phyloP scores from a whole-genome alignment of 2,888 invertebrate genomes.

The Meganola albula region DNA sequence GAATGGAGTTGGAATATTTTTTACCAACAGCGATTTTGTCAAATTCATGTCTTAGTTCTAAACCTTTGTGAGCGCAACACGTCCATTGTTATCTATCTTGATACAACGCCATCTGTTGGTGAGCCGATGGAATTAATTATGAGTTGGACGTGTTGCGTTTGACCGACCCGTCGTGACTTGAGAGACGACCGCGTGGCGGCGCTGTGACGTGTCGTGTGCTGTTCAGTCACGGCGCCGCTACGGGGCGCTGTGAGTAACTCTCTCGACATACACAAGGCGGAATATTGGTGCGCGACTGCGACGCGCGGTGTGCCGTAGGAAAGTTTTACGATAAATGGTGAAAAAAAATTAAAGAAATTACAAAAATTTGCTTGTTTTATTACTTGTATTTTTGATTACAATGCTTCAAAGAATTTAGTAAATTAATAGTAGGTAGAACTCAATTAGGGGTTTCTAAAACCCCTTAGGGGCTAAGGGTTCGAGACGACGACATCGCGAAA shows the following conservation, averaged over 20 bases:
- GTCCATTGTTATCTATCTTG: constrained; percentile 18
- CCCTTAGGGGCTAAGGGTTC: no score
- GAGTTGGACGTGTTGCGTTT: constrained; percentile 29
- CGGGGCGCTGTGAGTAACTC: constrained; percentile 15
- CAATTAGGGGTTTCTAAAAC: no score
- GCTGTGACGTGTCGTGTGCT: constrained; percentile 2
- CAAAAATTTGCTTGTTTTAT: constrained; percentile 44
- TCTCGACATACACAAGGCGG: constrained; percentile 73
- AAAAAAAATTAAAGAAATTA: constrained; percentile 76
- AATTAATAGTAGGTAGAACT: no score
- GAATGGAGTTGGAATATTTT: constrained; percentile 38
- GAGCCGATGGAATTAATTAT: constrained; percentile 16
- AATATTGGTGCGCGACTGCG: constrained; percentile 71
- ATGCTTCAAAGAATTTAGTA: no score
- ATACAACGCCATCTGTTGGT: constrained; percentile 29
- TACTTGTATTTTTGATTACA: constrained; percentile 9
- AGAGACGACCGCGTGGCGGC: constrained; percentile 5
- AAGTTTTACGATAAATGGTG: constrained; percentile 78
- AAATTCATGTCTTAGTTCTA: constrained; percentile 37
- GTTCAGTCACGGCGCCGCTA: constrained; percentile 14
- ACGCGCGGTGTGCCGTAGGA: constrained; percentile 74
- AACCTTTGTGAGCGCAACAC: constrained; percentile 50
- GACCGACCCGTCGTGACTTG: constrained; percentile 36
- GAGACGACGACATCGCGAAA: no score
- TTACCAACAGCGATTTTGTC: constrained; percentile 31